Conservation (phyloP, 2,113 vertebrate genomes). For the Leiothrix lutea region DNA sequence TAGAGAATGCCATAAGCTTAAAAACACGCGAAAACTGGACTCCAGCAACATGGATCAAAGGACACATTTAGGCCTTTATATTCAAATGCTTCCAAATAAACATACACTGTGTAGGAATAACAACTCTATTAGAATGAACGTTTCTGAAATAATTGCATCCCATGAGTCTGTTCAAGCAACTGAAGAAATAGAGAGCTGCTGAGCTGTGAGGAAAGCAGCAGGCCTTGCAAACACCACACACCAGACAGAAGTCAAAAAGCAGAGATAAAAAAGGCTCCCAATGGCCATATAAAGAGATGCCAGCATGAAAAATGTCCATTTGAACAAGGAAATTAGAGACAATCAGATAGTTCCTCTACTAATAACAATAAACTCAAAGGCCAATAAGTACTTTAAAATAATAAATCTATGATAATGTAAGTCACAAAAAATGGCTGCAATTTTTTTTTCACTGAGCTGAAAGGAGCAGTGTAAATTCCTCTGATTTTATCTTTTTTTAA, state of each 20-base stretch:
- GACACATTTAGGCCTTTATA: not conserved
- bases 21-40: not conserved
- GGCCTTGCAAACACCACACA: not conserved
- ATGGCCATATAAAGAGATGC: not conserved
- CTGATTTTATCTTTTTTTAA: not conserved
- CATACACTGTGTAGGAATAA: not conserved
- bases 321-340: not conserved
- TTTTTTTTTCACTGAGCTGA: not conserved
- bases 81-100: not conserved
- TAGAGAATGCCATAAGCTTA: not conserved
- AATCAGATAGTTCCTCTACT: not conserved
- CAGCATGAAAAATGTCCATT: not conserved
- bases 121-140: not conserved
- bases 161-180: not conserved
- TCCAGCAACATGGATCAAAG: not conserved
- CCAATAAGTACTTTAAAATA: not conserved
- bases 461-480: not conserved
- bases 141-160: not conserved
- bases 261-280: not conserved
- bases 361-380: not conserved
- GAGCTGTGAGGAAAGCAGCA: not conserved
- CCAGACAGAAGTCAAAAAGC: not conserved
- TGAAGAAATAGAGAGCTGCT: not conserved
- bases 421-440: rapidly evolving
- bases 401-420: not conserved